Conservation (phyloP, 2,888 invertebrate species). For the Melinaea menophilus region DNA sequence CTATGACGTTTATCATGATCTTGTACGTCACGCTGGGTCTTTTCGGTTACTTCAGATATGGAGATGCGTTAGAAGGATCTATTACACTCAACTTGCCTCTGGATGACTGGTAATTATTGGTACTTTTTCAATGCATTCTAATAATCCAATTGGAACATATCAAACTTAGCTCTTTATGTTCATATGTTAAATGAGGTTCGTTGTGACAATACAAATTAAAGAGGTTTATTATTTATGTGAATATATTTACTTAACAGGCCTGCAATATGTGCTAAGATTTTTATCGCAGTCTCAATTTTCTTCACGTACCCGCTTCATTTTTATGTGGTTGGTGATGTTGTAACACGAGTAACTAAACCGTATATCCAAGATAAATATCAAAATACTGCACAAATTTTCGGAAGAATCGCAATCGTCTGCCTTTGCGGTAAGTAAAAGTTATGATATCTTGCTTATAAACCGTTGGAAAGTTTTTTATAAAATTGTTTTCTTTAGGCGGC, state of each 20-base stretch:
- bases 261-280: conserved; percentile 87
- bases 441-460: not conserved
- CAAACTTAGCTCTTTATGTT: no score
- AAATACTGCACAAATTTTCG: conserved; percentile 46
- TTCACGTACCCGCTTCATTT: conserved; percentile 96
- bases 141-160: not conserved
- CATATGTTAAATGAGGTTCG: no score
- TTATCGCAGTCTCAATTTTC: conserved; percentile 92
- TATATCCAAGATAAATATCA: conserved; percentile 72
- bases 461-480: not conserved
- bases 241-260: conserved; percentile 62
- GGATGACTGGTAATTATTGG: conserved; percentile 75
- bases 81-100: conserved; percentile 91
- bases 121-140: not conserved
- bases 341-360: conserved; percentile 85
- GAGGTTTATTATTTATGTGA: no score
- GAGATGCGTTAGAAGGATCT: conserved; percentile 82
- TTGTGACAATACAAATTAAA: no score
- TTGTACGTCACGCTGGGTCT: conserved; percentile 90
- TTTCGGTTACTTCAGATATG: conserved; percentile 92
- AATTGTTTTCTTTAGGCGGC: conserved; percentile 50
- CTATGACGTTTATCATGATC: conserved; percentile 87
- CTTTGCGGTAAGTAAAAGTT: conserved; percentile 57
- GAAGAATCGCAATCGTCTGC: conserved; percentile 53
- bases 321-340: conserved; percentile 93